Evolutionary conservation across 2,797 vertebrate genomes (phyloP).

Genomic region (Epinephelus coioides): DNA sequence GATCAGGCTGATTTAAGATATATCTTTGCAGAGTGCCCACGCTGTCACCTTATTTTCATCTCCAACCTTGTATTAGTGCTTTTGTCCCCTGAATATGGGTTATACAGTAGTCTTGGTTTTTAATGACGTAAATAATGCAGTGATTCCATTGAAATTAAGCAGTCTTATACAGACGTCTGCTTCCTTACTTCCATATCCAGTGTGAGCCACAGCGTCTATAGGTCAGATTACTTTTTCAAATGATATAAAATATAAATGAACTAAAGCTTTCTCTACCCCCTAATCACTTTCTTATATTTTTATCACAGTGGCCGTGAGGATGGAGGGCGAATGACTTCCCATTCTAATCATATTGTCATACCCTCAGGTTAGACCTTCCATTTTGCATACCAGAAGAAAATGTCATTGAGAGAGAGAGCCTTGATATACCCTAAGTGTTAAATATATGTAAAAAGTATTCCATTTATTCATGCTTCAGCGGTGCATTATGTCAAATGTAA

Average conservation of each 20-base stretch:
- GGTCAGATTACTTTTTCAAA: conserved; percentile 85
- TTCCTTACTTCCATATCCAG: conserved; percentile 51
- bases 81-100: conserved; percentile 65
- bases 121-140: conserved; percentile 78
- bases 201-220: conserved; percentile 69
- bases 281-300: conserved; percentile 83
- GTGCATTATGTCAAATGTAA: conserved; percentile 53
- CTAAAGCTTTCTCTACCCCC: conserved; percentile 72
- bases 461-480: conserved; percentile 51
- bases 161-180: conserved; percentile 45
- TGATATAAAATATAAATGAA: conserved; percentile 84
- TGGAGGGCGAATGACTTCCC: conserved; percentile 74
- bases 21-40: conserved; percentile 41
- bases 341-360: conserved; percentile 79
- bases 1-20: conserved; percentile 62
- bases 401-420: conserved; percentile 49
- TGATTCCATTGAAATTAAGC: conserved; percentile 68
- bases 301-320: conserved; percentile 75
- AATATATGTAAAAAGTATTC: conserved; percentile 64
- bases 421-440: conserved; percentile 57
- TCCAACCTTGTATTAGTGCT: conserved; percentile 68
- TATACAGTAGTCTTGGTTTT: conserved; percentile 62
- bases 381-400: conserved; percentile 70
- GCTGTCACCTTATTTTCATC: conserved; percentile 76
- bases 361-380: conserved; percentile 76